These are phyloP conservation scores for Ladona fulva DNA, from an alignment of 1,140 invertebrate species.

Conservation along the genomic window DNA sequence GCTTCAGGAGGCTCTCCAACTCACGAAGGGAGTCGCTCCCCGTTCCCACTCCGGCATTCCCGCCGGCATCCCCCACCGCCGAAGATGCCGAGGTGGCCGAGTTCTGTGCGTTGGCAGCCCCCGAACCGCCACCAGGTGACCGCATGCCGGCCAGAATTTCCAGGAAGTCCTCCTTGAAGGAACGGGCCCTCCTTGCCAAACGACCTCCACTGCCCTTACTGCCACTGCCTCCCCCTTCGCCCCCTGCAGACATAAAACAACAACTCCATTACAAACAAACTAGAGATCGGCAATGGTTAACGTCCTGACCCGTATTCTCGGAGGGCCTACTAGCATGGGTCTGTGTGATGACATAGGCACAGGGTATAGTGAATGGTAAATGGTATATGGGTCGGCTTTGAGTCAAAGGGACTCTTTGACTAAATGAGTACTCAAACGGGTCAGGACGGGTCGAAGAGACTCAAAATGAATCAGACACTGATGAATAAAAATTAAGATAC, in stretches of 20 bases:
- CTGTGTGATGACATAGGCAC: too few relatives aligned
- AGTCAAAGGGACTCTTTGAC: too few relatives aligned
- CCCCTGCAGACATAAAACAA: not conserved
- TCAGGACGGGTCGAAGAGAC: too few relatives aligned
- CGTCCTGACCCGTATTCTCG: too few relatives aligned
- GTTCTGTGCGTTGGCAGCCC: not conserved
- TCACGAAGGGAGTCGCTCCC: constrained; percentile 36
- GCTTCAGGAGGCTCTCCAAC: constrained; percentile 52
- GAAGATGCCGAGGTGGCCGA: constrained; percentile 13
- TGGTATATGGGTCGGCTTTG: too few relatives aligned
- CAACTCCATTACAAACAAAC: not conserved
- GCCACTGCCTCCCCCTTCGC: constrained; percentile 26
- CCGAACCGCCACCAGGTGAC: constrained; percentile 43
- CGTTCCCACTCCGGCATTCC: constrained; percentile 25
- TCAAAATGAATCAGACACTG: too few relatives aligned
- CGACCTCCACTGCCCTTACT: constrained; percentile 55
- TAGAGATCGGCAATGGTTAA: too few relatives aligned
- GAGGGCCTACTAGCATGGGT: too few relatives aligned
- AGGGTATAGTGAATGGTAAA: too few relatives aligned
- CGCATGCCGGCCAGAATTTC: constrained; percentile 81
- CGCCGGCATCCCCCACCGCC: constrained; percentile 20
- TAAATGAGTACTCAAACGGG: too few relatives aligned
- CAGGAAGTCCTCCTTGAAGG: constrained; percentile 84
- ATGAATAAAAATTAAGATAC: too few relatives aligned
- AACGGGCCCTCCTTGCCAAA: constrained; percentile 70